A percentile compares a stretch with the other conserved stretches of the same genome.
Evolutionary conservation across 2,888 invertebrate species (phyloP).

Genomic region (Oxytorus armatus): DNA sequence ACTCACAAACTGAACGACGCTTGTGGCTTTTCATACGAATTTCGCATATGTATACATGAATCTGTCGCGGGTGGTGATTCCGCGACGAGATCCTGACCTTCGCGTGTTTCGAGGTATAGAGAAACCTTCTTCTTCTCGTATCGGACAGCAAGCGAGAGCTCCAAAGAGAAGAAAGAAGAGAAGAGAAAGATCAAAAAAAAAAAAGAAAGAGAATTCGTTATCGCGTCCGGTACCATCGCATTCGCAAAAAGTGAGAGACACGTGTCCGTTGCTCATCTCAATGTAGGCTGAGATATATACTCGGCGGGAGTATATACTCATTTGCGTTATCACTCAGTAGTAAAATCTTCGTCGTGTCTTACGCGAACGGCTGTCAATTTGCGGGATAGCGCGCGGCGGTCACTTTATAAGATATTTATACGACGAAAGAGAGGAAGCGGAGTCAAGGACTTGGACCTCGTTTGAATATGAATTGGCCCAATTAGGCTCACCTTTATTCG

Average conservation of each 20-base stretch:
- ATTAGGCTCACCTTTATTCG: slow-evolving; percentile 83
- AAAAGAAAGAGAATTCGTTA: slow-evolving; percentile 4
- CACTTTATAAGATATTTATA: slow-evolving; percentile 24
- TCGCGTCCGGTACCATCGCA: not conserved
- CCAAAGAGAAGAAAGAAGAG: not conserved
- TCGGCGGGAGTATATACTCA: not conserved
- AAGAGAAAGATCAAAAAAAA: slow-evolving; percentile 13
- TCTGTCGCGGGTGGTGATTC: not conserved
- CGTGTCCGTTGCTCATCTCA: not conserved
- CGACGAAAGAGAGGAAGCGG: slow-evolving; percentile 4
- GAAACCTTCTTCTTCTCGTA: slow-evolving; percentile 1
- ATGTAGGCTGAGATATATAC: not conserved
- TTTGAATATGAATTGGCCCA: slow-evolving; percentile 83
- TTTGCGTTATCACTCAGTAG: not conserved
- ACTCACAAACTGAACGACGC: slow-evolving; percentile 41
- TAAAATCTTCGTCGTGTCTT: slow-evolving; percentile 57
- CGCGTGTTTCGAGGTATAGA: not conserved
- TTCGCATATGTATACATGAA: not conserved
- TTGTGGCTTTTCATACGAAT: slow-evolving; percentile 19
- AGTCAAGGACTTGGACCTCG: slow-evolving; percentile 76
- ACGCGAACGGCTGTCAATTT: slow-evolving; percentile 72
- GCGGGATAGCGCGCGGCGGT: slow-evolving; percentile 51
- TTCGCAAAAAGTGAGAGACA: too few relatives aligned
- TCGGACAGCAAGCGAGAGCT: not conserved
- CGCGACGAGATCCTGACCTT: slow-evolving; percentile 38